A percentile compares a stretch with the other conserved stretches of the same genome.
phyloP scores from a whole-genome alignment of 2,113 vertebrate genomes.

The Erythrolamprus reginae region DNA sequence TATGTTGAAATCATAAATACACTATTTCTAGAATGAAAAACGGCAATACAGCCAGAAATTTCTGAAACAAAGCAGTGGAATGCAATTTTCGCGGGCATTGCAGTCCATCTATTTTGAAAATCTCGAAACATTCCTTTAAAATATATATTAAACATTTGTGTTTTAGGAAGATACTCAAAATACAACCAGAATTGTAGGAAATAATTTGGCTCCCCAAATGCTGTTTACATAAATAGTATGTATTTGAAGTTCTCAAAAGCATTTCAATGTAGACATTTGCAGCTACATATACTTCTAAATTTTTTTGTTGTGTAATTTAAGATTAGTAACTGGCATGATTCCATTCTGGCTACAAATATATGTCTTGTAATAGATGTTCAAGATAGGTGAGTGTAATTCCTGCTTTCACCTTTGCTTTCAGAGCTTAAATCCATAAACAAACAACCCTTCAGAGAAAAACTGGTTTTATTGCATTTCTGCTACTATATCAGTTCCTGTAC shows the following conservation, averaged over 20 bases:
- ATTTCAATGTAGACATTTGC: background rate
- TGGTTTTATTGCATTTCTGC: too few relatives aligned
- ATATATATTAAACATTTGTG: background rate
- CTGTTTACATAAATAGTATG: constrained; percentile 45
- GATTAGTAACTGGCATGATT: background rate
- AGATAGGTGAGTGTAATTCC: background rate
- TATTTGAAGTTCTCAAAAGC: constrained; percentile 47
- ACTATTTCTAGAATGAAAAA: background rate
- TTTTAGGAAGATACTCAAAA: constrained; percentile 11
- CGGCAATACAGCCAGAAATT: background rate
- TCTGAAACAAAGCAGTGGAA: background rate
- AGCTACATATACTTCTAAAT: background rate
- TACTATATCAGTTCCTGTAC: background rate
- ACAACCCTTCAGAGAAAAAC: background rate
- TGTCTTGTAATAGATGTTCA: background rate
- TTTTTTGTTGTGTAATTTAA: background rate
- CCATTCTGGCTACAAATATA: background rate
- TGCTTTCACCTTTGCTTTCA: background rate
- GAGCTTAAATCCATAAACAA: background rate
- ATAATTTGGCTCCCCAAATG: constrained; percentile 25
- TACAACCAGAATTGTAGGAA: constrained; percentile 28
- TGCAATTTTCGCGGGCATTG: background rate
- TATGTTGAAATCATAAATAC: background rate
- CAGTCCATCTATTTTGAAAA: background rate
- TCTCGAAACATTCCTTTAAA: background rate